These are phyloP conservation scores for Momotus momota DNA, from an alignment of 2,797 vertebrate genomes.

Conservation along the genomic window DNA sequence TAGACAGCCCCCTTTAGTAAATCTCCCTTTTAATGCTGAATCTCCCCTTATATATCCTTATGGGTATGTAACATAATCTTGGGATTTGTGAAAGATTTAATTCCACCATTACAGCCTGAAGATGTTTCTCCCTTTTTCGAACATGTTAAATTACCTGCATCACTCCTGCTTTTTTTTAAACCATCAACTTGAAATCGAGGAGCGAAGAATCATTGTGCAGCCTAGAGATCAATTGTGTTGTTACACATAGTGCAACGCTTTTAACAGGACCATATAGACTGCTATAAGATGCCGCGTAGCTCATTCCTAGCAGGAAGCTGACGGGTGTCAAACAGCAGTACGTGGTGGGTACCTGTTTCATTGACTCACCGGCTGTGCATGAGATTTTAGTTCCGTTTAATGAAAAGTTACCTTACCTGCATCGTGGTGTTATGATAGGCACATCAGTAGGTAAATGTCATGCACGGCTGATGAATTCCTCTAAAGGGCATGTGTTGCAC, in stretches of 20 bases:
- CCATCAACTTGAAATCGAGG: background rate
- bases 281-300: background rate
- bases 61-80: background rate
- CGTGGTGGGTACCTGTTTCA: background rate
- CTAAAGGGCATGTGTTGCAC: background rate
- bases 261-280: background rate
- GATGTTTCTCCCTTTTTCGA: background rate
- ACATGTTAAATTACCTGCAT: background rate
- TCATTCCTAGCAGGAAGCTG: background rate
- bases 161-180: background rate
- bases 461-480: background rate
- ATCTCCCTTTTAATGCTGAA: background rate
- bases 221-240: background rate
- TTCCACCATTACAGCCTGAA: background rate
- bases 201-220: background rate
- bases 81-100: background rate
- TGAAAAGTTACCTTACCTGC: background rate
- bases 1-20: background rate
- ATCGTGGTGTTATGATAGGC: background rate
- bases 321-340: background rate
- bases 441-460: background rate
- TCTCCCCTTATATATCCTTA: no score
- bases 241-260: background rate
- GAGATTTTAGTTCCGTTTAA: background rate
- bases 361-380: background rate